Evolutionary conservation across 2,113 vertebrate species (phyloP), one percentile per base, ranked within the genome.

Genomic region (Cinclus mexicanus): DNA sequence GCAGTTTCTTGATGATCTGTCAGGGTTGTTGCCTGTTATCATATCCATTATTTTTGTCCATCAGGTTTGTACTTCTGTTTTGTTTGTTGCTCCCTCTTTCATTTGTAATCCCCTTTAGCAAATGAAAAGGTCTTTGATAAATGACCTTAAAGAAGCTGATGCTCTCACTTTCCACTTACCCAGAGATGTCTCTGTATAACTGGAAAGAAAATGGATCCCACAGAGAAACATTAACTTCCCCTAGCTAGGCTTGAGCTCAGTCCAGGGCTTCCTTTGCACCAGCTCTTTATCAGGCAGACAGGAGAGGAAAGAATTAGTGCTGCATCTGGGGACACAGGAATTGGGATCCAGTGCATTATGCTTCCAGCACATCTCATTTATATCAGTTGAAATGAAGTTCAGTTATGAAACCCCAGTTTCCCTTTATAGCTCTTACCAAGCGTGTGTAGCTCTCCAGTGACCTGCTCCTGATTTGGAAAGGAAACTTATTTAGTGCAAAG

Each of bases 391-490:
- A 86, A 65, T 56, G 56, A 75, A 93, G 65, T 59, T 96, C 63
- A n/a, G 55, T 89, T 90, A 52, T 0, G n/a, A 94, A 93, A 90
- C 46, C 37, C 47, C 44, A 8, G 31, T 71, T 94, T 90, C 88
- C 85, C 46, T 37, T 91, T 92, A 74, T 64, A 93, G 89, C 69
- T 78, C 42, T 83, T 76, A 29, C 8, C 3, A 4, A 67, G 59
- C 2, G 3, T 47, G 35, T 86, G 82, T 26, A 92, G 79, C 76
- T 95, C 85, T 95, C 69, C 76, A 67, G 79, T 60, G 90, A 44
- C 77, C 88, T 92, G 90, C 47, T 92, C 88, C 69, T 94, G 83
- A 77, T 95, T 90, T 71, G 64, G 69, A 86, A 88, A 60, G 64
- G 77, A 94, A 93, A 75, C 47, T 75, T 91, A 28, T 49, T 68